Percentiles rank a stretch among this genome's conserved stretches.
Conservation (phyloP, 2,113 vertebrate genomes). For the Lipophrys pholis region DNA sequence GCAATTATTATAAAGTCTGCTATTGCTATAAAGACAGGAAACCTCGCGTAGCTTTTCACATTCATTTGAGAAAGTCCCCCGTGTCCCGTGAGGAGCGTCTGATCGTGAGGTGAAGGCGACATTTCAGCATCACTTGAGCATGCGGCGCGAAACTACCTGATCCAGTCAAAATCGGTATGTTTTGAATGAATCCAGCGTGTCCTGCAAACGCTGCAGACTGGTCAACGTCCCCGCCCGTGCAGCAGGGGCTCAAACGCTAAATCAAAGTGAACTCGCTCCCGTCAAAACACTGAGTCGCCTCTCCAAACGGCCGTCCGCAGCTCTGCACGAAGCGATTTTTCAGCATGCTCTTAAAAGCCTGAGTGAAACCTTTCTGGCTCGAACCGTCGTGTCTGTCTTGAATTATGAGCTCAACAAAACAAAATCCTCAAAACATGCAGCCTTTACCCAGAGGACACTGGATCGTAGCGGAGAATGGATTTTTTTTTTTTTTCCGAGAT, state of each 20-base stretch:
- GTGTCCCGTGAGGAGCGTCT: too few relatives aligned
- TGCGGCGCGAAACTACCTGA: too few relatives aligned
- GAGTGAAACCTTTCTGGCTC: constrained; percentile 76
- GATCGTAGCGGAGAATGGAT: constrained; percentile 60
- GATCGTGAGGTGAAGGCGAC: too few relatives aligned
- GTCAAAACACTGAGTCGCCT: constrained; percentile 49
- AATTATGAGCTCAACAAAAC: constrained; percentile 84
- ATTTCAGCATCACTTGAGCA: too few relatives aligned
- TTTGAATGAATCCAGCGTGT: neutral
- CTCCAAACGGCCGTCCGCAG: constrained; percentile 51
- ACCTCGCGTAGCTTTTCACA: too few relatives aligned
- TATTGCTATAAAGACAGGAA: too few relatives aligned
- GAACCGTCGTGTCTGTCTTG: constrained; percentile 74
- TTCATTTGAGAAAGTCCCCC: too few relatives aligned
- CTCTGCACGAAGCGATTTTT: constrained; percentile 46
- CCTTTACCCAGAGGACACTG: constrained; percentile 74
- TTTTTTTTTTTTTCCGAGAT: constrained; percentile 48
- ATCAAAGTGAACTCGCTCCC: constrained; percentile 51
- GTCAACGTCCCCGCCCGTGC: neutral
- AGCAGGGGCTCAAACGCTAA: constrained; percentile 31
- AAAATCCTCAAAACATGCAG: constrained; percentile 80
- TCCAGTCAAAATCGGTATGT: too few relatives aligned
- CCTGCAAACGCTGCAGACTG: neutral
- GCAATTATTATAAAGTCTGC: too few relatives aligned
- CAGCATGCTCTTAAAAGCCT: constrained; percentile 62